A percentile compares a stretch with the other conserved stretches of the same genome.
Evolutionary conservation across 2,888 invertebrate species (phyloP).

Genomic region (Xanthia togata): DNA sequence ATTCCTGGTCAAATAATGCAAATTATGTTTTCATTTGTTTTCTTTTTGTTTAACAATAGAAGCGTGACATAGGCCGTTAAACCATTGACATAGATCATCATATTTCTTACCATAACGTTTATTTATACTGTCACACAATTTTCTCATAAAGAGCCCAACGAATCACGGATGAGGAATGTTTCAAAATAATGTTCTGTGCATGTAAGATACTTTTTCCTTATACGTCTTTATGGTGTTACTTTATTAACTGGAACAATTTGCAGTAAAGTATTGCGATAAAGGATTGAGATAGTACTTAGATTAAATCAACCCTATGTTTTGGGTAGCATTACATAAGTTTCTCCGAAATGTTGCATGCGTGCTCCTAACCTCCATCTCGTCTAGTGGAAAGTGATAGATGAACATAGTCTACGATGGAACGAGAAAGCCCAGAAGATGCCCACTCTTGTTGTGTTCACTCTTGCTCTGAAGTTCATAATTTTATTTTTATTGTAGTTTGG

Average conservation of each 20-base stretch:
- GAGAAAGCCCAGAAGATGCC: too few relatives aligned
- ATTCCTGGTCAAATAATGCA: not conserved
- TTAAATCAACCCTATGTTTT: slow-evolving; percentile 4
- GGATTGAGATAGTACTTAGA: slow-evolving; percentile 8
- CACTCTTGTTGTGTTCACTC: too few relatives aligned
- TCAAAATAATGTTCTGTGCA: slow-evolving; percentile 30
- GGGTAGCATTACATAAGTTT: not conserved
- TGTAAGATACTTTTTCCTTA: slow-evolving; percentile 30
- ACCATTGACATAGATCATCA: slow-evolving; percentile 29
- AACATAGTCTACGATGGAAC: too few relatives aligned
- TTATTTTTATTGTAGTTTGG: not conserved
- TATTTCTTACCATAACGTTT: slow-evolving; percentile 29
- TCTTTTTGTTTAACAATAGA: not conserved
- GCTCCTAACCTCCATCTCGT: not conserved
- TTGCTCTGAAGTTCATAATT: too few relatives aligned
- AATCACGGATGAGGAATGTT: slow-evolving; percentile 41
- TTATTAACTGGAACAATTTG: slow-evolving; percentile 46
- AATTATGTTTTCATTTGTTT: too few relatives aligned
- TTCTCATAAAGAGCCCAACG: slow-evolving; percentile 25
- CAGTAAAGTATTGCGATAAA: slow-evolving; percentile 25
- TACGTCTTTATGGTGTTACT: slow-evolving; percentile 24
- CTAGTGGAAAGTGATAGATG: not conserved
- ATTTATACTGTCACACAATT: slow-evolving; percentile 46
- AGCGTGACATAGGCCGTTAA: slow-evolving; percentile 4
- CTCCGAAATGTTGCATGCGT: not conserved